A percentile compares a stretch with the other conserved stretches of the same genome.
Conservation (phyloP, 2,797 vertebrate genomes). For the Oreortyx pictus region DNA sequence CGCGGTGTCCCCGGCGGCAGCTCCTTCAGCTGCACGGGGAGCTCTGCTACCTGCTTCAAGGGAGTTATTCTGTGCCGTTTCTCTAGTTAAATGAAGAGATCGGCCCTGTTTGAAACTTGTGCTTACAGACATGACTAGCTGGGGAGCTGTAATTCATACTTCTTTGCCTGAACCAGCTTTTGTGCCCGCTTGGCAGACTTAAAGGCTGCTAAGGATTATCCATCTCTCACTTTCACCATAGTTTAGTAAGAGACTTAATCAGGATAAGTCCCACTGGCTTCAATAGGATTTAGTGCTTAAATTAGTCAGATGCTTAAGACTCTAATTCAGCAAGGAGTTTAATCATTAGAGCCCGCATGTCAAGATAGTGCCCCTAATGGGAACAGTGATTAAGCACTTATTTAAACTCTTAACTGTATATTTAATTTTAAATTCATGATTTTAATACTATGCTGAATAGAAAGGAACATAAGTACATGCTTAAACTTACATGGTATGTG, state of each 20-base stretch:
- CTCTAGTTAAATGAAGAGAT: background rate
- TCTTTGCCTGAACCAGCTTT: slow-evolving; percentile 7
- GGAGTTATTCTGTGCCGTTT: background rate
- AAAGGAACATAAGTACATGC: background rate
- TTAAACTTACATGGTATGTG: background rate
- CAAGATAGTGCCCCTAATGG: slow-evolving; percentile 2
- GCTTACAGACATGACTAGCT: background rate
- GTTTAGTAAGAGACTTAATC: slow-evolving; percentile 20
- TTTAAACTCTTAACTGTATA: slow-evolving; percentile 16
- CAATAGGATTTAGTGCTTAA: slow-evolving; percentile 58
- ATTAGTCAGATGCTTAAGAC: slow-evolving; percentile 45
- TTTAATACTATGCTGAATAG: background rate
- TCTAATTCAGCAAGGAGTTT: slow-evolving; percentile 29
- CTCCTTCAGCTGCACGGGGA: background rate
- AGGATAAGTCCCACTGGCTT: slow-evolving; percentile 13
- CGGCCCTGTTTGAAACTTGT: background rate
- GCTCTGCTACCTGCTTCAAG: background rate
- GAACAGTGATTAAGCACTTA: slow-evolving; percentile 38
- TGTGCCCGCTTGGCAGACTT: slow-evolving; percentile 9
- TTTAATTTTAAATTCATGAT: background rate
- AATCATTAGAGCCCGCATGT: background rate
- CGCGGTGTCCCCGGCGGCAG: background rate
- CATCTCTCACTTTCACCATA: background rate
- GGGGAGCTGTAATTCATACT: slow-evolving; percentile 16
- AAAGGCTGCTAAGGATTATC: slow-evolving; percentile 9